Evolutionary conservation across 2,888 invertebrate species (phyloP), one percentile per base, ranked within the genome.

Genomic region (Phrixothrix hirtus): DNA sequence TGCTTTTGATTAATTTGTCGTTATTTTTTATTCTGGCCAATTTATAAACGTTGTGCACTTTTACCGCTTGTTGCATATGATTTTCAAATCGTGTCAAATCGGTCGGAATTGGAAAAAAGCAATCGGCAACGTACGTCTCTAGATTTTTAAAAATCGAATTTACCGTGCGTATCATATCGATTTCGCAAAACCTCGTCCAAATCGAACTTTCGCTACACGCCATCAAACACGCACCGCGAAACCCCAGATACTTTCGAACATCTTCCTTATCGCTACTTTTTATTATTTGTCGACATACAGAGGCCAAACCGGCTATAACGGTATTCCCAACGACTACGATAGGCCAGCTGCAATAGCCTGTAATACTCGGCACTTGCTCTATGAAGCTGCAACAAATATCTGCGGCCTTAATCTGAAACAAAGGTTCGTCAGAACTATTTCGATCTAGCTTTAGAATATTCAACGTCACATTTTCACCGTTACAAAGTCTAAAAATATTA

Each of bases 171-270:
- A 89, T 81, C 31, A 93, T 77, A 69, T 93, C 90, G 1, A 89
- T 80, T 79, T 95, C 95, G 78, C 95, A 95, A 71, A 93, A 93
- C 66, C 88, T 88, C 0, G 95, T 95, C 95, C 94, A 95, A 27
- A 89, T 79, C 4, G 93, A 92, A 5, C 84, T 82, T 76, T 93
- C 93, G 15, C 91, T 87, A 42, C 92, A 91, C 1, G 92, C 87
- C 64, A 89, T 81, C 7, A 94, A 77, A 67, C 92, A 92, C n/a
- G n/a, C n/a, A n/a, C 83, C 83, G 52, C 91, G 85, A 67, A 92
- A 94, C 1, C 93, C 92, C 9, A 93, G 77, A 30, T 92, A 73
- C 38, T 79, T 77, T 32, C 72, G 68, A 0, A 66, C 56, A 11
- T 70, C 60, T n/a, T n/a, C n/a, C n/a, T n/a, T n/a, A 1, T 58